Percentiles rank a stretch among this genome's conserved stretches.
These are phyloP conservation scores for Neoarius graeffei DNA, from an alignment of 2,113 vertebrate genomes.

Conservation along the genomic window DNA sequence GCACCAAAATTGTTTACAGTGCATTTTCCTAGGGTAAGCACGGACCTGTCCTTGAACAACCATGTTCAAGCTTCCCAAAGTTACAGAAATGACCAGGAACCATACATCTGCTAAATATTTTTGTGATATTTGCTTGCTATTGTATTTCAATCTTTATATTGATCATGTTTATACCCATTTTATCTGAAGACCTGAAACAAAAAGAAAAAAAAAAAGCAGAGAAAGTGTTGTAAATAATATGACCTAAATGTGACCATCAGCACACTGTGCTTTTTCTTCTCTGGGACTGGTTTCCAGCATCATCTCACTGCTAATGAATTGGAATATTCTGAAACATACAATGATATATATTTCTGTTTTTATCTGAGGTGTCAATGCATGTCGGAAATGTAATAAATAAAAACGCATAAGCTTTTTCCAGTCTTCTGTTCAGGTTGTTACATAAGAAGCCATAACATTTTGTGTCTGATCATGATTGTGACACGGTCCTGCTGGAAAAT, in stretches of 20 bases:
- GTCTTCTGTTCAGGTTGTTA: not conserved
- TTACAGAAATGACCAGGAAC: not conserved
- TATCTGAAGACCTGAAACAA: not conserved
- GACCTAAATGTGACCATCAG: conserved; percentile 16
- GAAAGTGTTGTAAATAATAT: conserved; percentile 19
- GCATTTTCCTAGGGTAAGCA: not conserved
- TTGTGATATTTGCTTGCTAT: not conserved
- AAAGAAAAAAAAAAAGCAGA: not conserved
- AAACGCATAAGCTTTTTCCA: not conserved
- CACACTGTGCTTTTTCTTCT: conserved; percentile 38
- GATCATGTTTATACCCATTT: not conserved
- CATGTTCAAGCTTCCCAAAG: not conserved
- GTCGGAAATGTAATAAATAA: conserved; percentile 46
- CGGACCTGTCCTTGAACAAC: not conserved
- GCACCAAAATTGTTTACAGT: not conserved
- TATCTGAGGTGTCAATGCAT: conserved; percentile 25
- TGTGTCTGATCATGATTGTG: not conserved
- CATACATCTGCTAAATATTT: conserved; percentile 18
- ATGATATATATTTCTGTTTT: conserved; percentile 32
- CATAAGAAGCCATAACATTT: not conserved
- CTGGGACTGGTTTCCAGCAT: conserved; percentile 38
- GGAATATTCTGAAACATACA: conserved; percentile 13
- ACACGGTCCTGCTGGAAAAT: not conserved
- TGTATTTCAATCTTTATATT: not conserved
- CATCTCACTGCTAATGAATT: conserved; percentile 32